Base-by-base conservation (phyloP, 2,797 vertebrate species). In the Coranthus polyacanthus region DNA sequence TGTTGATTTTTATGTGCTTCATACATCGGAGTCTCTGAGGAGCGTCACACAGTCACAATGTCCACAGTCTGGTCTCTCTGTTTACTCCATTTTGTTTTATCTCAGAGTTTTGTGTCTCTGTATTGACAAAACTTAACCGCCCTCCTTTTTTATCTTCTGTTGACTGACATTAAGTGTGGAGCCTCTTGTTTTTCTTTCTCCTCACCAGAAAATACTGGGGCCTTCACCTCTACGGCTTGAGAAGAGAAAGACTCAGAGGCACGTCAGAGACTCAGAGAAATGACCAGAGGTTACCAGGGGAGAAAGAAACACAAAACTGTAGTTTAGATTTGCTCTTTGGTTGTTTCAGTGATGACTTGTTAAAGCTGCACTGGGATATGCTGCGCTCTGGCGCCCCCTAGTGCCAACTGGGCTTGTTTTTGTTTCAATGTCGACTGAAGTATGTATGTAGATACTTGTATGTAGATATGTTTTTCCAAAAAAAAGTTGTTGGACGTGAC, bases 91-190 rank as follows among this genome's bases (percentile, higher is more conserved):
- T 79, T 58, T 15, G 22, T 78, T 79, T 82, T 72, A 70, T 83
- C 71, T 42, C 29, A 16, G 70, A 71, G 44, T 68, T 74, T 66
- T 75, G 62, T 70, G 64, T 82, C 55, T 72, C 43, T 6, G 58
- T 81, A 69, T 85, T 75, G 81, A 81, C 74, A 82, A 75, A 76
- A 70, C 81, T 77, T 54, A 82, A 81, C 55, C 24, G 46, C 37
- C 55, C 63, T 46, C 63, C 44, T 72, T 60, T 74, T 79, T 75
- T 75, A 66, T 81, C 71, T 72, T 62, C 49, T 53, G 59, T 69
- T 39, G 41, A 55, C 56, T 63, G 62, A 68, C 69, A 57, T 72
- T 50, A 52, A 59, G 56, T 68, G 60, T 24, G 58, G 41, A 72
- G 60, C 69, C 66, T 68, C 54, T 64, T 17, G 6, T 56, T 56